These are phyloP conservation scores for Camponotus vicinus DNA, from an alignment of 1,140 invertebrate species.

Conservation along the genomic window DNA sequence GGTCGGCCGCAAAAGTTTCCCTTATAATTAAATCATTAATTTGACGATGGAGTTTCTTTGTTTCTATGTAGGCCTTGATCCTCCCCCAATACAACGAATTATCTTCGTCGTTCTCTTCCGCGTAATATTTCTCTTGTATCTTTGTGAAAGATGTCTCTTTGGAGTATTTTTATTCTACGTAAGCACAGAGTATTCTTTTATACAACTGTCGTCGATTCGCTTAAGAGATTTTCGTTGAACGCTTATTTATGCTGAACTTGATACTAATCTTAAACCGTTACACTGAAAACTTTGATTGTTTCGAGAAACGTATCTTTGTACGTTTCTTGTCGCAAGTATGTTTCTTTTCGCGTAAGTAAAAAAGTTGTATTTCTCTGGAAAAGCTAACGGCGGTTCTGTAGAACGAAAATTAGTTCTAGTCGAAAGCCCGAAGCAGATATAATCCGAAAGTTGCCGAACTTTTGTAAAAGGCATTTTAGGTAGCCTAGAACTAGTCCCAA, in stretches of 20 bases:
- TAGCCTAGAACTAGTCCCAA: constrained; percentile 59
- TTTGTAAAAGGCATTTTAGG: constrained; percentile 61
- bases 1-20: constrained; percentile 78
- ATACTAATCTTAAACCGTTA: constrained; percentile 5
- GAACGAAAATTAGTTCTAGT: constrained; percentile 60
- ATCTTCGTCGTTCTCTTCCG: constrained; percentile 22
- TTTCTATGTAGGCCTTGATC: constrained; percentile 51
- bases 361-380: constrained; percentile 52
- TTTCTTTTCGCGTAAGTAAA: constrained; percentile 48
- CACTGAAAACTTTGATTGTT: constrained; percentile 1
- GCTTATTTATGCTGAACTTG: not conserved
- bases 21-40: constrained; percentile 83
- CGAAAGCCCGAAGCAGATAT: constrained; percentile 57
- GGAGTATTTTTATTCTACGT: not conserved
- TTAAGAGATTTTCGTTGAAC: not conserved
- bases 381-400: constrained; percentile 45
- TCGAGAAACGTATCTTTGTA: not conserved
- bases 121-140: not conserved
- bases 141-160: not conserved
- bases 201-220: not conserved
- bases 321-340: constrained; percentile 17
- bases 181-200: not conserved
- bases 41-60: constrained; percentile 73
- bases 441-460: constrained; percentile 60
- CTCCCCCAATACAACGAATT: constrained; percentile 45